Evolutionary conservation across 1,140 invertebrate genomes (phyloP).

Genomic region (Aphelenchoides besseyi): DNA sequence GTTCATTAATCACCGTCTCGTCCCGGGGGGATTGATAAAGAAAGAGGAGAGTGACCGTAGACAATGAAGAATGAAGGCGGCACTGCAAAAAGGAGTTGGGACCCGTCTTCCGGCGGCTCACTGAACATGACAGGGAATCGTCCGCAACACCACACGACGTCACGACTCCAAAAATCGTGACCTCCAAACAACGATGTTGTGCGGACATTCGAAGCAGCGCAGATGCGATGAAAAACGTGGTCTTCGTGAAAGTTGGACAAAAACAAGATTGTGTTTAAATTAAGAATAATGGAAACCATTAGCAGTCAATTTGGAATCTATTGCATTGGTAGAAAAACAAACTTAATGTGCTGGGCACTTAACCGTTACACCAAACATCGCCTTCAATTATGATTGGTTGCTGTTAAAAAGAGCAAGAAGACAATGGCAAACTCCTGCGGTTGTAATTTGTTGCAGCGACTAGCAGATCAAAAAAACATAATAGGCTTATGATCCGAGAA

Average conservation of each 20-base stretch:
- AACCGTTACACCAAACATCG: too few relatives aligned
- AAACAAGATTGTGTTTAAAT: not conserved
- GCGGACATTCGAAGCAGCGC: not conserved
- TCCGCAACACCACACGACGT: slow-evolving; percentile 4
- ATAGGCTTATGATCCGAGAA: too few relatives aligned
- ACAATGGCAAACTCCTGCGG: too few relatives aligned
- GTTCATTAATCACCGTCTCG: slow-evolving; percentile 1
- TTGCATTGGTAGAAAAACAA: too few relatives aligned
- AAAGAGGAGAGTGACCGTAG: not conserved
- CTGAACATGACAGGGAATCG: slow-evolving; percentile 1
- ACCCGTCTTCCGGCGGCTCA: not conserved
- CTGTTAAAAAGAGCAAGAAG: too few relatives aligned
- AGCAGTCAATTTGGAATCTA: too few relatives aligned
- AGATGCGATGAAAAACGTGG: not conserved
- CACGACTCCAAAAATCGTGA: not conserved
- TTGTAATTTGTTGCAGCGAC: too few relatives aligned
- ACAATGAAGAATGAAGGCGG: slow-evolving; percentile 1
- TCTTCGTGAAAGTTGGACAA: not conserved
- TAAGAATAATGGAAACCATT: too few relatives aligned
- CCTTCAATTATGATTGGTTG: too few relatives aligned
- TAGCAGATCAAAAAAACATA: too few relatives aligned
- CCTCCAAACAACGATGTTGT: not conserved
- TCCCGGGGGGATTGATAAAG: not conserved
- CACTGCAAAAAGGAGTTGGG: not conserved
- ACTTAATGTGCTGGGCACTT: too few relatives aligned